Base-by-base conservation (phyloP, 1,140 invertebrate genomes). In the Chrysomallon squamiferum region DNA sequence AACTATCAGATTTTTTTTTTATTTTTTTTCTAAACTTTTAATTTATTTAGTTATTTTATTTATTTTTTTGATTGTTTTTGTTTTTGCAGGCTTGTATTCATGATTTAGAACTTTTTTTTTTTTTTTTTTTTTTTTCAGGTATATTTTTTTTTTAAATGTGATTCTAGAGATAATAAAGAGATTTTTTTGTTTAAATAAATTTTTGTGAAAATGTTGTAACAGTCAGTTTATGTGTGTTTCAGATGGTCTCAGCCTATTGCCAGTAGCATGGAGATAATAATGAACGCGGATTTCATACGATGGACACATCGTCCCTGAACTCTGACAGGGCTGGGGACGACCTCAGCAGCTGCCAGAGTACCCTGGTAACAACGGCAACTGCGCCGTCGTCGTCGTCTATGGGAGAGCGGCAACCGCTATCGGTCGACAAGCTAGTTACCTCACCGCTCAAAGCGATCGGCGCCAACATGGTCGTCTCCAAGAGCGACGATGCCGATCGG, bases 391-490 rank as follows among this genome's bases (percentile, higher is more conserved):
- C 45, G n/a, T 47, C 25, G 45, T 54, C 50, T 30, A 54, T 54
- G 50, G 50, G 50, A 13, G 50, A 54, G 22, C 50, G 29, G 50
- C 50, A 54, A 25, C 50, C 50, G 22, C 22, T 54, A 29, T 25
- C 50, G 25, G 50, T 27, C 50, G 35, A 38, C 35, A 38, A 38
- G 15, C 35, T 38, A 15, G 35, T 38, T 5, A 15, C 50, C n/a
- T 25, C 49, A 50, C 22, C 22, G 29, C 22, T 27, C 18, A 54
- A 54, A 54, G 15, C 50, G 50, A 30, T 30, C 18, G 18, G 13
- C n/a, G 29, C 15, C 50, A 54, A 54, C 50, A 54, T 54, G 50
- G 50, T 54, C 5, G 50, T 54, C 50, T 54, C 50, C 15, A 25
- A 54, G 9, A 54, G 25, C 50, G 50, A 54, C 22, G 50, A 54